phyloP scores from a whole-genome alignment of 2,888 invertebrate genomes.

The Mesodorylaimus sp. region DNA sequence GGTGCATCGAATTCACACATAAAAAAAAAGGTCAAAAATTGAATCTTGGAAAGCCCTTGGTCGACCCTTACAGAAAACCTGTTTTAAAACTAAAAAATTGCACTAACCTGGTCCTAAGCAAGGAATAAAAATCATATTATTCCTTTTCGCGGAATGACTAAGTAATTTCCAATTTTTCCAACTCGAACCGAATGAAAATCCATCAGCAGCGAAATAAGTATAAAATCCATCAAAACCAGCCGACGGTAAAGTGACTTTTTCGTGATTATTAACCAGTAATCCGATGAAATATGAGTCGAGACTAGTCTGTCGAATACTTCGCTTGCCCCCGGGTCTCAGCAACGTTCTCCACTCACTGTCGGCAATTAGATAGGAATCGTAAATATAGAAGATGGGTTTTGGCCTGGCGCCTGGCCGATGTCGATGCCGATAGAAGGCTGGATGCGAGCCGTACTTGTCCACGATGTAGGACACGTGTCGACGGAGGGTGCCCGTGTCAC shows the following conservation, averaged over 20 bases:
- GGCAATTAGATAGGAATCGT: conserved; percentile 44
- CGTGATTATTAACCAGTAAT: conserved; percentile 40
- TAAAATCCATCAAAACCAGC: conserved; percentile 43
- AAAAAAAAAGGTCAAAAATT: no score
- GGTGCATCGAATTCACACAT: no score
- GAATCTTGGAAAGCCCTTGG: no score
- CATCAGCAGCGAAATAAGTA: conserved; percentile 47
- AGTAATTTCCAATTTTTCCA: conserved; percentile 23
- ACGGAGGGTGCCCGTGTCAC: conserved; percentile 23
- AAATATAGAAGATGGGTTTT: conserved; percentile 47
- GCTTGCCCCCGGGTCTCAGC: background rate
- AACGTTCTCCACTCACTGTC: conserved; percentile 37
- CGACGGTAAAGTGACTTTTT: conserved; percentile 33
- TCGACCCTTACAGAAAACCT: background rate
- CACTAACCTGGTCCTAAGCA: conserved; percentile 49
- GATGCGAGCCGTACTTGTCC: conserved; percentile 38
- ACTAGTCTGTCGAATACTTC: background rate
- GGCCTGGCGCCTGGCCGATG: conserved; percentile 11
- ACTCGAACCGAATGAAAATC: conserved; percentile 46
- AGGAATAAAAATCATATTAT: conserved; percentile 46
- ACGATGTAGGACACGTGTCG: conserved; percentile 31
- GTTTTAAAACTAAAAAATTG: background rate
- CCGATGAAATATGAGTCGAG: conserved; percentile 45
- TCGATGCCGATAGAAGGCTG: conserved; percentile 39
- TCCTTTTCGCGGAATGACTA: conserved; percentile 29